phyloP scores from a whole-genome alignment of 1,140 invertebrate species.

The Reticulitermes speratus region DNA sequence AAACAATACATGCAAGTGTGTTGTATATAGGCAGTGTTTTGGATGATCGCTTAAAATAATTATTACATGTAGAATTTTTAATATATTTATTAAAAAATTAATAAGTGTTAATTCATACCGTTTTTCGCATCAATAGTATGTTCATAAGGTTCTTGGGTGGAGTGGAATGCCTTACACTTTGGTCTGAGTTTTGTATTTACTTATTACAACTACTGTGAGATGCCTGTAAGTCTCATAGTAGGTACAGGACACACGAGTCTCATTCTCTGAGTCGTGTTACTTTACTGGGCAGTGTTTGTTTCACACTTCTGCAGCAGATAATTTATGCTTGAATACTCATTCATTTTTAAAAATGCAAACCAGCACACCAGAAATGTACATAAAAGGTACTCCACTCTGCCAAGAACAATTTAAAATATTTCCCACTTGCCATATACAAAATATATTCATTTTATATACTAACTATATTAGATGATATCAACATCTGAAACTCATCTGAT shows the following conservation, averaged over 20 bases:
- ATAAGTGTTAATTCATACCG: not conserved
- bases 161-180: not conserved
- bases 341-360: too few relatives aligned
- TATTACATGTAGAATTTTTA: constrained; percentile 7
- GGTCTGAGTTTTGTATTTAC: too few relatives aligned
- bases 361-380: too few relatives aligned
- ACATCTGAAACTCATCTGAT: not conserved
- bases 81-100: constrained; percentile 16
- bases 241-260: too few relatives aligned
- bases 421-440: constrained; percentile 15
- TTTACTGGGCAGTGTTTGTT: too few relatives aligned
- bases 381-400: not conserved
- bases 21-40: not conserved
- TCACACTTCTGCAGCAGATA: too few relatives aligned
- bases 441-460: constrained; percentile 29
- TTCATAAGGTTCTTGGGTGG: not conserved
- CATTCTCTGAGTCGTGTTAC: too few relatives aligned
- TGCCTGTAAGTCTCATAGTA: too few relatives aligned
- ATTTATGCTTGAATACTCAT: too few relatives aligned
- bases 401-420: not conserved
- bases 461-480: constrained; percentile 22
- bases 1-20: not conserved
- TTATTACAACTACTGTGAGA: too few relatives aligned
- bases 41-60: not conserved
- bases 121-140: not conserved